A percentile compares a stretch with the other conserved stretches of the same genome.
phyloP scores from a whole-genome alignment of 1,140 invertebrate species.

The Cyclargus thomasi region DNA sequence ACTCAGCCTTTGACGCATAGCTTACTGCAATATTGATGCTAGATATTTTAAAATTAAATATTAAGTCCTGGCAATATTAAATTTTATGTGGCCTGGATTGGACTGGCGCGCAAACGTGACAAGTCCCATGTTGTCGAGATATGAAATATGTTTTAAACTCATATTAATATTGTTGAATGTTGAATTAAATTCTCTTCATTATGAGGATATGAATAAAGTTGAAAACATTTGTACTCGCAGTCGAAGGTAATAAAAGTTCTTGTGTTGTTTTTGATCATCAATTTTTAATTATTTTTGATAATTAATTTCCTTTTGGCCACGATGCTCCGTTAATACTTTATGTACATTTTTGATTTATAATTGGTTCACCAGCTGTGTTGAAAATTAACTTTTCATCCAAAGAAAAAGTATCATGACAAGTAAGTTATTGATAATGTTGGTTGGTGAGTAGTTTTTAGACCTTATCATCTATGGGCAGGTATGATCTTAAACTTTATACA shows the following conservation, averaged over 20 bases:
- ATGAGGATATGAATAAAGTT: slow-evolving; percentile 15
- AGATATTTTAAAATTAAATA: slow-evolving; percentile 14
- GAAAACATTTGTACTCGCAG: not conserved
- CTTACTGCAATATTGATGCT: slow-evolving; percentile 17
- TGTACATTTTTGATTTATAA: too few species aligned
- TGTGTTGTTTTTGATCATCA: not conserved
- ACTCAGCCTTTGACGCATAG: slow-evolving; percentile 11
- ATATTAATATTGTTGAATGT: slow-evolving; percentile 15
- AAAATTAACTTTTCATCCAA: too few species aligned
- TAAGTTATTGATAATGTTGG: too few species aligned
- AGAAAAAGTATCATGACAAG: too few species aligned
- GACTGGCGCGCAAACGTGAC: slow-evolving; percentile 2
- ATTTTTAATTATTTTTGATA: not conserved
- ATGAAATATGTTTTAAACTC: slow-evolving; percentile 13
- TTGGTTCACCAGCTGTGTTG: too few species aligned
- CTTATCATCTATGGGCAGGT: too few species aligned
- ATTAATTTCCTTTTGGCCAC: not conserved
- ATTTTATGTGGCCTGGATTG: slow-evolving; percentile 2
- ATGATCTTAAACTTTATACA: too few species aligned
- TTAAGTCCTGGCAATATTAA: slow-evolving; percentile 6
- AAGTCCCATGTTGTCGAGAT: slow-evolving; percentile 7
- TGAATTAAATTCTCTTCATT: slow-evolving; percentile 10
- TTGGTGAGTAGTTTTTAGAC: too few species aligned
- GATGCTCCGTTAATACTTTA: not conserved
- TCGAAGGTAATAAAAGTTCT: not conserved